Percentiles rank a stretch among this genome's conserved stretches.
Conservation (phyloP, 2,113 vertebrate genomes). For the Phaethornis superciliosus region DNA sequence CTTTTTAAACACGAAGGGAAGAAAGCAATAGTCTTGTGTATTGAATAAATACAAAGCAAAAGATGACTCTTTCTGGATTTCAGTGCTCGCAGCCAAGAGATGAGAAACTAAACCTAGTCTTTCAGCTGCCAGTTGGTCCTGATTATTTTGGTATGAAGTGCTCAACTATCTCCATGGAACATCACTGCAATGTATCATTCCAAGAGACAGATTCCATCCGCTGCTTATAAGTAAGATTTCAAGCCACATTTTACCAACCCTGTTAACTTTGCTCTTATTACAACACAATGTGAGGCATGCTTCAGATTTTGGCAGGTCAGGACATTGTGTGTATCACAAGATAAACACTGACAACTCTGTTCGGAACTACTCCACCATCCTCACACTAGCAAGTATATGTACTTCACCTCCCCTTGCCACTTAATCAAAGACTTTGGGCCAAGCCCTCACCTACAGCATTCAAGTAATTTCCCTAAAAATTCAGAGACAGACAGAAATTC, state of each 20-base stretch:
- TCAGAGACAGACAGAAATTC: not conserved
- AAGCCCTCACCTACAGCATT: not conserved
- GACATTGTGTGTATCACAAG: not conserved
- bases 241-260: not conserved
- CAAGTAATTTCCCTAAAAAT: not conserved
- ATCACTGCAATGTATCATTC: not conserved
- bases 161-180: not conserved
- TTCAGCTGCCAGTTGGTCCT: not conserved
- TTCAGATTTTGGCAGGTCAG: not conserved
- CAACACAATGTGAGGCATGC: not conserved
- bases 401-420: not conserved
- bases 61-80: not conserved
- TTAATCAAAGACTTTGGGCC: not conserved
- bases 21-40: not conserved
- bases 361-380: not conserved
- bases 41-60: not conserved
- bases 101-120: not conserved
- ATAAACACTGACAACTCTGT: not conserved
- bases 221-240: not conserved
- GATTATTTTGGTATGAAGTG: not conserved
- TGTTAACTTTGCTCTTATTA: not conserved
- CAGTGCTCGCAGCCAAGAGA: not conserved
- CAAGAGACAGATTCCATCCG: not conserved
- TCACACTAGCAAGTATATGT: not conserved
- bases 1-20: not conserved